Evolutionary conservation across 2,113 vertebrate species (phyloP), one percentile per base, ranked within the genome.

Genomic region (Carassius carassius): DNA sequence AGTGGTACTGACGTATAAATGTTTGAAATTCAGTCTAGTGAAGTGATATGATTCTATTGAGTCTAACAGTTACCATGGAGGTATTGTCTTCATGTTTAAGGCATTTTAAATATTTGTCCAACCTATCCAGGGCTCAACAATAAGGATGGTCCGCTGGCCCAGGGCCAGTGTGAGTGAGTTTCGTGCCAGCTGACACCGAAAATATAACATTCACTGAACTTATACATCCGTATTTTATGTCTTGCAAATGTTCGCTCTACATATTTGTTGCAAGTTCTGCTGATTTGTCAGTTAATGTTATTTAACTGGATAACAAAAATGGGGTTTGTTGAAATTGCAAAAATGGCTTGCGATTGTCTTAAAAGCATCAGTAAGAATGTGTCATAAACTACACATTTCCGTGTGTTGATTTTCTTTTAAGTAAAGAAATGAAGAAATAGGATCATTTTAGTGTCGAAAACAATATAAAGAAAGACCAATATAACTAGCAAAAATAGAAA

Each of bases 1-100:
- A 70, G 49, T 81, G 72, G 51, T 73, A 54, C 41, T 2, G n/a
- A 32, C 23, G 11, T 70, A 79, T 35, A 83, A 74, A 70, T 82
- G 44, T 41, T 60, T 13, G 19, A 63, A 47, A 32, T 54, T 67
- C 47, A 47, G 60, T 49, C 44, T 21, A 49, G 13, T 76, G 17
- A 47, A 41, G 29, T 29, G 29, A 41, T 62, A 63, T 79, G 56
- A 62, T 62, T 79, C 12, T 62, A 23, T 41, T 23, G 35, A 62
- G 58, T 29, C 29, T 29, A 63, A 29, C 19, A 14, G 76, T 78
- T 23, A 58, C 76, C 56, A 62, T 78, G 35, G 56, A 58, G 6
- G 19, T 41, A 78, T 37, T 79, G 63, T 74, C 19, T 49, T 74
- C 12, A 25, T 79, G 19, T 37, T 78, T 4, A 49, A 29, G 60